Evolutionary conservation across 2,797 vertebrate genomes (phyloP).

Genomic region (Xenentodon cancila): DNA sequence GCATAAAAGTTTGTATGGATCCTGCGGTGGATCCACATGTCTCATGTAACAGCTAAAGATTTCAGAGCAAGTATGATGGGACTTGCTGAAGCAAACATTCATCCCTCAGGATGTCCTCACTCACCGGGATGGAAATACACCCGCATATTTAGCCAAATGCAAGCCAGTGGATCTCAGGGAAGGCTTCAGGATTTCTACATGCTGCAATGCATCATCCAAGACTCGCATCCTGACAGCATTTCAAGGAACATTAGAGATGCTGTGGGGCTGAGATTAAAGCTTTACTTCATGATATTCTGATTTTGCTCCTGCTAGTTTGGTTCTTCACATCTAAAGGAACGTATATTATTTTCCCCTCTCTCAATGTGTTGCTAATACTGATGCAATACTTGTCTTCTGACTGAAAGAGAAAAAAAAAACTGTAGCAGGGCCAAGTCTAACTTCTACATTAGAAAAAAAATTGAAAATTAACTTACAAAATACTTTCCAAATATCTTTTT

Average conservation of each 20-base stretch:
- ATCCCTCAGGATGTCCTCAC: conserved; percentile 5
- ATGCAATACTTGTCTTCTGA: conserved; percentile 9
- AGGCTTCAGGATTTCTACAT: conserved; percentile 4
- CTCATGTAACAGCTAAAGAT: conserved; percentile 11
- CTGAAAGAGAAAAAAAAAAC: conserved; percentile 5
- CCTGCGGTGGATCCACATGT: neutral
- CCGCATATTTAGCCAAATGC: conserved; percentile 6
- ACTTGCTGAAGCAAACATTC: conserved; percentile 20
- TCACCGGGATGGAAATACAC: neutral
- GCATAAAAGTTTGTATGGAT: neutral
- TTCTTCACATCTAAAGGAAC: neutral
- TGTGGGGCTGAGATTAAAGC: neutral
- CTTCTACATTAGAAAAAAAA: conserved; percentile 42
- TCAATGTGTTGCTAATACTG: conserved; percentile 11
- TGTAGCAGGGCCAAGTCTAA: conserved; percentile 33
- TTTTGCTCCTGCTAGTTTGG: conserved; percentile 5
- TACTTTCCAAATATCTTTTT: conserved; percentile 48
- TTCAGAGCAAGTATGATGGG: conserved; percentile 12
- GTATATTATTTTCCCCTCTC: neutral
- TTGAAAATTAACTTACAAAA: conserved; percentile 53
- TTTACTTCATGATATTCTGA: conserved; percentile 25
- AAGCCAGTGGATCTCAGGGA: conserved; percentile 14
- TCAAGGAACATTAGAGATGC: conserved; percentile 26
- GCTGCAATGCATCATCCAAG: conserved; percentile 20
- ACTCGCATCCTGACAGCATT: conserved; percentile 17